Conservation (phyloP, 2,113 vertebrate genomes). For the Calyptommatus sinebrachiatus region DNA sequence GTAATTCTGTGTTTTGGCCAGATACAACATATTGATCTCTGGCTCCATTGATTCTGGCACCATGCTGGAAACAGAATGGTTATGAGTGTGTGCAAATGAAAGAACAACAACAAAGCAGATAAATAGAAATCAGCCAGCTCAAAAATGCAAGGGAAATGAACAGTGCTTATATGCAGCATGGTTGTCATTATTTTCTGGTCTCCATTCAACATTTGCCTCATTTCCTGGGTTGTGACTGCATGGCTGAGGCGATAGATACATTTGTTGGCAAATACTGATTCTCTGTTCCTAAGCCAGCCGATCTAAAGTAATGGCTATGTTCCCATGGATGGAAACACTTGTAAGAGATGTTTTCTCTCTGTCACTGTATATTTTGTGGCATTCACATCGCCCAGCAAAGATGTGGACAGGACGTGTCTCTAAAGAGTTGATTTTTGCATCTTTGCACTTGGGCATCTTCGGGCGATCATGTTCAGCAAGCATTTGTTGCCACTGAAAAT, state of each 20-base stretch:
- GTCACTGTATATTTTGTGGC: no score
- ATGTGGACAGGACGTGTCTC: no score
- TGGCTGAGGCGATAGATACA: not conserved
- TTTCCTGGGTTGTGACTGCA: not conserved
- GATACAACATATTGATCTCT: not conserved
- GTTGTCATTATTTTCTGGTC: not conserved
- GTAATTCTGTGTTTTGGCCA: not conserved
- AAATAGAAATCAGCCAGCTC: constrained; percentile 23
- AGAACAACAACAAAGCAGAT: not conserved
- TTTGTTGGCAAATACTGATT: not conserved
- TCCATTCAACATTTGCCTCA: no score
- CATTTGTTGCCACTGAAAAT: no score
- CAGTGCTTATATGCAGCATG: not conserved
- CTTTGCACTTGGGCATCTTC: no score
- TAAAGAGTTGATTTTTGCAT: no score
- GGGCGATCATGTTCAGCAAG: no score
- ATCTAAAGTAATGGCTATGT: not conserved
- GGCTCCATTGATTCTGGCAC: constrained; percentile 10
- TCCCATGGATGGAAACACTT: no score
- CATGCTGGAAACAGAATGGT: not conserved
- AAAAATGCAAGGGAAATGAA: constrained; percentile 1
- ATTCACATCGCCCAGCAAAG: no score
- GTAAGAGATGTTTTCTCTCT: no score
- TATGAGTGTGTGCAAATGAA: not conserved
- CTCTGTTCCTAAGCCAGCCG: not conserved